Evolutionary conservation across 2,888 invertebrate genomes (phyloP).

Genomic region (Pimpla rufipes): DNA sequence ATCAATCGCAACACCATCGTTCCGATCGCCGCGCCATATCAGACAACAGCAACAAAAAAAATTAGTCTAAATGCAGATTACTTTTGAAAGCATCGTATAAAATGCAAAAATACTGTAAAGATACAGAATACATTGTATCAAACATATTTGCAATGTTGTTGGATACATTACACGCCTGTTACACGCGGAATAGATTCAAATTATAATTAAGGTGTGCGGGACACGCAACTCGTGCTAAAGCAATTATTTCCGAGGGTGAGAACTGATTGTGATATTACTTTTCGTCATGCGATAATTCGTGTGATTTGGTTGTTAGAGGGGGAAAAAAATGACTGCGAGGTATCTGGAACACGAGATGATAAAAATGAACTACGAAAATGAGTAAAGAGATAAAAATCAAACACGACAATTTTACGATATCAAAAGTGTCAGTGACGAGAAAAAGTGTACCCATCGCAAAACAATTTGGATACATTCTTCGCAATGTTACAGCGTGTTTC

Average conservation of each 20-base stretch:
- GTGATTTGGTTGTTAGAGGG: not conserved
- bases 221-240: not conserved
- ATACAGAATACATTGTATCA: not conserved
- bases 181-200: not conserved
- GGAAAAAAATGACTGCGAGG: not conserved
- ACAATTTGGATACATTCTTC: too few relatives aligned
- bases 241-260: not conserved
- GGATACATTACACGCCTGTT: not conserved
- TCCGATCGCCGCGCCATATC: too few relatives aligned
- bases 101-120: not conserved
- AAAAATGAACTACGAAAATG: not conserved
- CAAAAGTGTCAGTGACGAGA: too few relatives aligned
- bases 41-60: not conserved
- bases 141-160: not conserved
- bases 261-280: not conserved
- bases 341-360: constrained; percentile 1
- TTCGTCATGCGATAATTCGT: constrained; percentile 5
- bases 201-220: not conserved
- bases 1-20: too few relatives aligned
- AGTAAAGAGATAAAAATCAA: not conserved
- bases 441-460: too few relatives aligned
- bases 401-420: not conserved
- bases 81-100: not conserved
- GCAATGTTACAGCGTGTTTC: too few relatives aligned
- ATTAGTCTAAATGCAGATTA: too few relatives aligned